These are phyloP conservation scores for Diadema setosum DNA, from an alignment of 35 echinoderm and acorn worm genomes.

Conservation along the genomic window DNA sequence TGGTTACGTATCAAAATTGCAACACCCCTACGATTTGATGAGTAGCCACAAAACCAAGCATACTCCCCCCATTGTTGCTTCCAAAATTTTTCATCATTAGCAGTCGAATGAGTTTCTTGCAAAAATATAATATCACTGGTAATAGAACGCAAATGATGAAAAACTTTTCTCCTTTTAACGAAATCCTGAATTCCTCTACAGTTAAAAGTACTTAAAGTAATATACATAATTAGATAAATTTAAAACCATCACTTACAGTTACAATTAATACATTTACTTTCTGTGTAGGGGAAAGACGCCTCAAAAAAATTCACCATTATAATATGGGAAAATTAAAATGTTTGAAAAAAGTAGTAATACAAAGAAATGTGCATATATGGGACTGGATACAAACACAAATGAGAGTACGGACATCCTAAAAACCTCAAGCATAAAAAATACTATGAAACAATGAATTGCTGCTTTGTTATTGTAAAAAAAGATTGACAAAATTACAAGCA, in stretches of 20 bases:
- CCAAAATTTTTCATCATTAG: no score
- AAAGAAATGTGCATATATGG: not conserved
- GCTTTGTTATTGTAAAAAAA: not conserved
- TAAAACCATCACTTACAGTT: not conserved
- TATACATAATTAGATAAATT: not conserved
- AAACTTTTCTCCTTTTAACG: not conserved
- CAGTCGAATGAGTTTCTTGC: no score
- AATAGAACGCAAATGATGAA: no score
- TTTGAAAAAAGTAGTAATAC: no score
- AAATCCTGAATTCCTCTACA: not conserved
- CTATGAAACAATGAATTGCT: not conserved
- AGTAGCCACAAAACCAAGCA: not conserved
- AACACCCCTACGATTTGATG: constrained; percentile 8
- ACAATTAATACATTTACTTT: no score
- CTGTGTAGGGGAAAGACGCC: no score
- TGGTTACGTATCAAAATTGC: not conserved
- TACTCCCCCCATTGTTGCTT: not conserved
- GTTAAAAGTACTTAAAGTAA: not conserved
- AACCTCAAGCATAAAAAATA: not conserved
- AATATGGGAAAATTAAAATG: no score
- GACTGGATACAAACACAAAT: not conserved
- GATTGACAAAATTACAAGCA: not conserved
- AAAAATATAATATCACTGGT: not conserved
- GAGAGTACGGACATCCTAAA: not conserved
- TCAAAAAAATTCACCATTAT: no score